Conservation (phyloP, 2,888 invertebrate species). For the Nysson spinosus region DNA sequence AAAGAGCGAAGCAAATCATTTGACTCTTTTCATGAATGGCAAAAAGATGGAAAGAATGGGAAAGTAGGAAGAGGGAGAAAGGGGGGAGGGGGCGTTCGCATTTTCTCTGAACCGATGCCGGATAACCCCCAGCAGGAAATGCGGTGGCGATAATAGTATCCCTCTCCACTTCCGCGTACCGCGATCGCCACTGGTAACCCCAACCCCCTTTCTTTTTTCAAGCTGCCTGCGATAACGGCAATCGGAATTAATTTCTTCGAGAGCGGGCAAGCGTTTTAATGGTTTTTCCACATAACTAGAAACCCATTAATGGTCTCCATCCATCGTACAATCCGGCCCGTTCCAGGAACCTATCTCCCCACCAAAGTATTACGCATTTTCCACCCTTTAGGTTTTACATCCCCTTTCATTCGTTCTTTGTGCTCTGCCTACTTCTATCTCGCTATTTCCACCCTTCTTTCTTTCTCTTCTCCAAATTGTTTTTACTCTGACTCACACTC, state of each 20-base stretch:
- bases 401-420: not conserved
- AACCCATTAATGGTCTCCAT: conserved; percentile 66
- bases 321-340: conserved; percentile 18
- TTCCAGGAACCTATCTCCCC: not conserved
- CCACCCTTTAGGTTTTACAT: not conserved
- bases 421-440: conserved; percentile 9
- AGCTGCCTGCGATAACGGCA: conserved; percentile 56
- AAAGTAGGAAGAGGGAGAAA: not conserved
- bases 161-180: conserved; percentile 15
- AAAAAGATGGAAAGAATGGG: not conserved
- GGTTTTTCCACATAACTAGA: conserved; percentile 62
- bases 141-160: conserved; percentile 46
- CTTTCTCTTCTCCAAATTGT: not conserved
- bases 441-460: conserved; percentile 21
- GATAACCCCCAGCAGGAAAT: conserved; percentile 29
- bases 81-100: not conserved
- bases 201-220: conserved; percentile 27
- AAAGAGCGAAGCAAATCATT: not conserved
- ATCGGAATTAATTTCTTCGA: conserved; percentile 71
- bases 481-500: not conserved
- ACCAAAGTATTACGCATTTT: conserved; percentile 30
- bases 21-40: not conserved
- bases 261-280: conserved; percentile 63
- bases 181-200: conserved; percentile 9
- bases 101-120: conserved; percentile 4